phyloP scores from a whole-genome alignment of 1,140 invertebrate genomes.

The Papilio xuthus region DNA sequence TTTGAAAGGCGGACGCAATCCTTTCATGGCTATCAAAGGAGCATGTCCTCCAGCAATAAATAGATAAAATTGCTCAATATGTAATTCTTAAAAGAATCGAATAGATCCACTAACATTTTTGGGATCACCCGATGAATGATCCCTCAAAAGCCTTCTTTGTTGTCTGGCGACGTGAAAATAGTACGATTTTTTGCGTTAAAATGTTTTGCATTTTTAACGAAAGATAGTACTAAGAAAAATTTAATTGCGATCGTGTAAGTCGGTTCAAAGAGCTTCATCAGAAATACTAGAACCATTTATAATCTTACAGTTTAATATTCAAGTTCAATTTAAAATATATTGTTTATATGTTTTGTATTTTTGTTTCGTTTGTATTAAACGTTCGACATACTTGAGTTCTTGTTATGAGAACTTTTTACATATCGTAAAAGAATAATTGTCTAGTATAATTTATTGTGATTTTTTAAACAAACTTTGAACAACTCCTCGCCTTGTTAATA shows the following conservation, averaged over 20 bases:
- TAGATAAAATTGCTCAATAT: slow-evolving; percentile 59
- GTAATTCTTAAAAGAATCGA: slow-evolving; percentile 60
- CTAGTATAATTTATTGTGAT: not conserved
- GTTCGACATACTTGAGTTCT: too few relatives aligned
- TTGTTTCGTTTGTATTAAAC: too few relatives aligned
- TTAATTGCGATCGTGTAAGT: not conserved
- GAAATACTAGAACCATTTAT: too few relatives aligned
- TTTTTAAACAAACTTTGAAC: not conserved
- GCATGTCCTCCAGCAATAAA: slow-evolving; percentile 53
- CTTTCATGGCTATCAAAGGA: slow-evolving; percentile 63
- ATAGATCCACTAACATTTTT: slow-evolving; percentile 58
- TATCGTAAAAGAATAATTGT: not conserved
- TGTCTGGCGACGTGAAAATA: slow-evolving; percentile 48
- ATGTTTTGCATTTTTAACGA: not conserved
- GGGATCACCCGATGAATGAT: slow-evolving; percentile 50
- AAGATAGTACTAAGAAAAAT: not conserved
- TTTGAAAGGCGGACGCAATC: slow-evolving; percentile 53
- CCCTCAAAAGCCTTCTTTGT: slow-evolving; percentile 53
- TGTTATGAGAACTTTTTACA: not conserved
- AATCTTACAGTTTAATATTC: too few relatives aligned
- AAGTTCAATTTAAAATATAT: too few relatives aligned
- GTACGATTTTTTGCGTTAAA: slow-evolving; percentile 38
- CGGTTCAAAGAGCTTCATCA: too few relatives aligned
- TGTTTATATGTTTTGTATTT: too few relatives aligned
- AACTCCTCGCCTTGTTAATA: not conserved